Conservation (phyloP, 2,888 invertebrate species). For the Lasioglossum pauxillum region DNA sequence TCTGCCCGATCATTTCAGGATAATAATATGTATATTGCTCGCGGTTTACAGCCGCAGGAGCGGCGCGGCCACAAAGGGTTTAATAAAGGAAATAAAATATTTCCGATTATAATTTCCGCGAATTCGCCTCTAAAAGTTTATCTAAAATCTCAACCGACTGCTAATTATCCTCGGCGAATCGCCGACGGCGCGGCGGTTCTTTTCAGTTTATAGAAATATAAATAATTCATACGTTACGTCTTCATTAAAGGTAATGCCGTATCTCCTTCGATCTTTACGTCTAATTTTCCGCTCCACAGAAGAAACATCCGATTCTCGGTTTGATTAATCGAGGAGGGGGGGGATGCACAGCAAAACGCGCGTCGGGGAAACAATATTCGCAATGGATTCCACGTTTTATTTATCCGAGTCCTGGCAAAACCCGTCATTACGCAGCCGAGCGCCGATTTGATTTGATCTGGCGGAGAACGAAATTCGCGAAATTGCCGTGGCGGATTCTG, state of each 20-base stretch:
- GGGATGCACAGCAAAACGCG: neutral
- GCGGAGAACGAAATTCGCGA: conserved; percentile 51
- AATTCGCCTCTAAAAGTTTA: neutral
- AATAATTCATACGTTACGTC: neutral
- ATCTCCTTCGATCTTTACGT: neutral
- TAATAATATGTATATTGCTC: neutral
- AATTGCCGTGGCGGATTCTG: conserved; percentile 55
- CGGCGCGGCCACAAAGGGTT: neutral
- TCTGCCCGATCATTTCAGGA: neutral
- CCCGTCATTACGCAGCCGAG: conserved; percentile 51
- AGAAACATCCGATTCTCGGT: neutral
- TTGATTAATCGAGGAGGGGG: neutral
- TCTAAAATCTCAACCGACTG: neutral
- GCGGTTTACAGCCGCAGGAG: neutral
- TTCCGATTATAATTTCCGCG: neutral
- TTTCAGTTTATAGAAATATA: neutral
- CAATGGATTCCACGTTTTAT: conserved; percentile 36
- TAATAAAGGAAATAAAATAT: neutral
- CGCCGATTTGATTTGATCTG: conserved; percentile 60
- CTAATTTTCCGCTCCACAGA: neutral
- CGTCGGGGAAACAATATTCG: conserved; percentile 6
- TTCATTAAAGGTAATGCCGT: neutral
- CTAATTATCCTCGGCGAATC: neutral
- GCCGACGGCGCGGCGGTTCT: neutral
- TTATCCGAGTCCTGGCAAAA: conserved; percentile 50